Evolutionary conservation across 1,140 invertebrate species (phyloP), one percentile per base, ranked within the genome.

Genomic region (Zaprionus vittiger): DNA sequence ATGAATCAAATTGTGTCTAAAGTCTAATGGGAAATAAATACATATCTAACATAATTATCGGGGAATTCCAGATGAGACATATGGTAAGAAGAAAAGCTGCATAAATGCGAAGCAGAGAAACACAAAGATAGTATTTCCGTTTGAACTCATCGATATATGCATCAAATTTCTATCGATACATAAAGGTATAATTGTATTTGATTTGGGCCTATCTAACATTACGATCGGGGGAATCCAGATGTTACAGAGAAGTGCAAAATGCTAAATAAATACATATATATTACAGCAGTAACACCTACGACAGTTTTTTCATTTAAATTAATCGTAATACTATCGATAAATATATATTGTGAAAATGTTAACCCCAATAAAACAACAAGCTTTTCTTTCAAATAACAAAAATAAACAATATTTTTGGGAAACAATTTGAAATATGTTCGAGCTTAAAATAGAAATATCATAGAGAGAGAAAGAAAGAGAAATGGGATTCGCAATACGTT

Each of bases 381-480:
- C 47, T 52, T 52, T 52, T 52, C 12, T 24, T 24, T 2, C 20
- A 52, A 24, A 24, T 1, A 52, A 24, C 22, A 22, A 24, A 22
- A 41, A 17, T 60, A 41, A 60, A n/a, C 22, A 60, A 60, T 24
- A 41, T 37, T 47, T 52, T 12, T 7, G 24, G 62, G 2, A 65
- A 66, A 66, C 4, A 20, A 28, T 56, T 56, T 56, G n/a, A 56
- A 56, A 56, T 56, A 54, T 64, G 1, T 37, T 54, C 14, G 47
- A 14, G 28, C 47, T 64, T 54, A 37, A 24, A 37, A 52, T 54
- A 64, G 62, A 64, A 34, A 54, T 24, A 52, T 24, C 47, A 52
- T 24, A 52, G 11, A 20, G 5, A 47, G 44, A 17, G 44, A 49
- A 2, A 20, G 20, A 49, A 11, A 49, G 17, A 17, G 44, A 20